phyloP scores from a whole-genome alignment of 1,140 invertebrate species.

The Phymorhynchus buccinoides region DNA sequence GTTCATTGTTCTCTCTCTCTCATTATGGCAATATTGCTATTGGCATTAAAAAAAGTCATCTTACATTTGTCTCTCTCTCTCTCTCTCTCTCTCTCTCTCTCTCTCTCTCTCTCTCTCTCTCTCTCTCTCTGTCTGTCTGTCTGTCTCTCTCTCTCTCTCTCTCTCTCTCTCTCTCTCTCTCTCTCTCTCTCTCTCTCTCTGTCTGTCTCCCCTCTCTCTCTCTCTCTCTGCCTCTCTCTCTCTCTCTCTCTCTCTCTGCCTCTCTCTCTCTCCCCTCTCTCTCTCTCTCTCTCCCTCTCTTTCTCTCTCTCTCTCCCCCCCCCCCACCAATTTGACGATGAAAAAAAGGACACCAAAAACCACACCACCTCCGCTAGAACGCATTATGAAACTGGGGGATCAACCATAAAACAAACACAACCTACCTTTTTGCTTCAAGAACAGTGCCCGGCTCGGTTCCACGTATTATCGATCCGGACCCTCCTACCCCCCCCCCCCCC shows the following conservation, averaged over 20 bases:
- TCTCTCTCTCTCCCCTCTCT: not conserved
- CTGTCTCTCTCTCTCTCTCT: not conserved
- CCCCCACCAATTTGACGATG: not conserved
- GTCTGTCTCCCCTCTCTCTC: not conserved
- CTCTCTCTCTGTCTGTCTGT: not conserved
- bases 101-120: slow-evolving; percentile 3
- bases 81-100: not conserved
- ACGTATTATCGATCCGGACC: too few relatives aligned
- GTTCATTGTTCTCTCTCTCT: too few relatives aligned
- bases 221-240: not conserved
- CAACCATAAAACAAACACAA: too few relatives aligned
- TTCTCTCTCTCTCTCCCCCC: not conserved
- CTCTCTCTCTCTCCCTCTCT: not conserved
- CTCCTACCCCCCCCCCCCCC: too few relatives aligned
- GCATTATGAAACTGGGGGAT: too few relatives aligned
- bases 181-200: slow-evolving; percentile 23
- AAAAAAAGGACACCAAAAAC: too few relatives aligned
- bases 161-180: not conserved
- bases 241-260: not conserved
- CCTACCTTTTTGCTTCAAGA: too few relatives aligned
- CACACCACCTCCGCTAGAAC: too few relatives aligned
- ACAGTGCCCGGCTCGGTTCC: too few relatives aligned
- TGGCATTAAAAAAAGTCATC: too few relatives aligned
- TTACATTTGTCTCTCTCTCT: not conserved
- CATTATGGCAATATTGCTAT: too few relatives aligned